Evolutionary conservation across 2,888 invertebrate species (phyloP).

Genomic region (Cremastinae sp.): DNA sequence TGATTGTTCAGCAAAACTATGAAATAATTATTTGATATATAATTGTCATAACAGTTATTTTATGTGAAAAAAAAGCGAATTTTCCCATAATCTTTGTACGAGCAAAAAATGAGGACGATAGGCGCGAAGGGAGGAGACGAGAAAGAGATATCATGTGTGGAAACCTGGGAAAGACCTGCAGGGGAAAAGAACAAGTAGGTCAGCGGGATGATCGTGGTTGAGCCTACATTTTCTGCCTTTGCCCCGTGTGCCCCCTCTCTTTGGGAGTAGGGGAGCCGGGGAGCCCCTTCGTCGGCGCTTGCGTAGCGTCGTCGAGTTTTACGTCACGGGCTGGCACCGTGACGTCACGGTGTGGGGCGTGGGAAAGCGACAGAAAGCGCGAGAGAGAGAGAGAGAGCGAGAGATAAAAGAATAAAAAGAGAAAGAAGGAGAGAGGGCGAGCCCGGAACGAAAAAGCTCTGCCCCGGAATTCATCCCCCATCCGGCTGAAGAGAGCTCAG

Average conservation of each 20-base stretch:
- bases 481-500: conserved; percentile 39
- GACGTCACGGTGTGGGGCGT: conserved; percentile 72
- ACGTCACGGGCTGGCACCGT: conserved; percentile 73
- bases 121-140: conserved; percentile 13
- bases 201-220: conserved; percentile 77
- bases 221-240: conserved; percentile 58
- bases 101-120: not conserved
- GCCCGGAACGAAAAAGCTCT: conserved; percentile 34
- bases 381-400: conserved; percentile 18
- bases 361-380: not conserved
- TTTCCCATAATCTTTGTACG: no score
- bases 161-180: conserved; percentile 55
- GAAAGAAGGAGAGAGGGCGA: conserved; percentile 22
- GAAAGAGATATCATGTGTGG: conserved; percentile 12
- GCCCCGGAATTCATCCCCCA: conserved; percentile 56
- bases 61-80: no score
- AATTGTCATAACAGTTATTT: no score
- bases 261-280: conserved; percentile 21
- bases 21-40: no score
- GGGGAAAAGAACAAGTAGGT: conserved; percentile 69
- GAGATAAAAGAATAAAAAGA: conserved; percentile 14
- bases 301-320: conserved; percentile 75
- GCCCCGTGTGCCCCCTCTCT: conserved; percentile 18
- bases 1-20: no score
- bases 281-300: conserved; percentile 67